Percentiles rank a stretch among this genome's conserved stretches.
These are phyloP conservation scores for Nomada fabriciana DNA, from an alignment of 2,888 invertebrate genomes.

Conservation along the genomic window DNA sequence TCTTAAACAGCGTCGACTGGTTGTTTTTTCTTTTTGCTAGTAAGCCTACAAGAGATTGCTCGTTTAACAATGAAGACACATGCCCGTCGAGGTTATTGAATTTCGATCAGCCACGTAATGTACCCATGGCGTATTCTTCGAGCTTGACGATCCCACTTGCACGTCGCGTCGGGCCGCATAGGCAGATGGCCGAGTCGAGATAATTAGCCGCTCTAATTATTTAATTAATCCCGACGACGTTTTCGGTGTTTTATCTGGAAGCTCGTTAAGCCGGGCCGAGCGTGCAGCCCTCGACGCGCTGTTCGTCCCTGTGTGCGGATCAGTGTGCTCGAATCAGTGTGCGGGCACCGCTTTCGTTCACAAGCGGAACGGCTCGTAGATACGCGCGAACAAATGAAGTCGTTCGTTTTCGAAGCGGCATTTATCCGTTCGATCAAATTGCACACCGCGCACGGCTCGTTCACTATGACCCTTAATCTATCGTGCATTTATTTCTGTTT, in stretches of 20 bases:
- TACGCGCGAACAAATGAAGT: slow-evolving; percentile 54
- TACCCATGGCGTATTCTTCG: slow-evolving; percentile 10
- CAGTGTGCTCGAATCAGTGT: neutral
- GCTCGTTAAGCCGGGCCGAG: slow-evolving; percentile 76
- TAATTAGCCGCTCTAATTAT: slow-evolving; percentile 81
- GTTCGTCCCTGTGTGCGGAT: neutral
- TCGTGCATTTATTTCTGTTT: slow-evolving; percentile 57
- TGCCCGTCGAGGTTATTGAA: neutral
- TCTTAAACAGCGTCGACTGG: neutral
- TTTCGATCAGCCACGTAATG: neutral
- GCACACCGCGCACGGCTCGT: slow-evolving; percentile 39
- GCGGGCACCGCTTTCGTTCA: neutral
- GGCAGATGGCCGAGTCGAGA: slow-evolving; percentile 62
- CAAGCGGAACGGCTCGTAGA: slow-evolving; percentile 25
- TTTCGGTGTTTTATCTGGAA: slow-evolving; percentile 80
- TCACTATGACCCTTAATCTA: slow-evolving; percentile 55
- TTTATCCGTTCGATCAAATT: slow-evolving; percentile 61
- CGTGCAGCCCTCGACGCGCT: slow-evolving; percentile 8
- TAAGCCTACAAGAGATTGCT: no score
- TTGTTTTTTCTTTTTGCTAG: neutral
- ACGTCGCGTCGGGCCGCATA: slow-evolving; percentile 42
- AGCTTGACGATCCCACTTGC: slow-evolving; percentile 42
- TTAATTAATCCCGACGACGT: slow-evolving; percentile 81
- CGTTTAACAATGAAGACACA: no score
- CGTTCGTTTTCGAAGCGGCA: slow-evolving; percentile 59